Evolutionary conservation across 2,797 vertebrate genomes (phyloP).

Genomic region (Pseudochirops corinnae): DNA sequence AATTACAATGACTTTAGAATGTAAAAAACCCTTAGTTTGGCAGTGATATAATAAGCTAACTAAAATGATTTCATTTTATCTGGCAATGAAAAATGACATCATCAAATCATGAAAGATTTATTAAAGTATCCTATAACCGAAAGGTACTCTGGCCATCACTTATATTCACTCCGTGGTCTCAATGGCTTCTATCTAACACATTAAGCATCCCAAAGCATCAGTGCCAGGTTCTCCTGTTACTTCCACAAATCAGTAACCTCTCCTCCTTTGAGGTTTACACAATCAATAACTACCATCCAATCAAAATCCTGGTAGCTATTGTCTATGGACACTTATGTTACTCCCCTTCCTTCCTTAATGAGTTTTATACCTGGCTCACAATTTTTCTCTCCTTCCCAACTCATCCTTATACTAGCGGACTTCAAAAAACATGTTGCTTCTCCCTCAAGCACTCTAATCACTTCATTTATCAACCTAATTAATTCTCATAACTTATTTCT

Average conservation of each 20-base stretch:
- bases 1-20: neutral
- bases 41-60: neutral
- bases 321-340: neutral
- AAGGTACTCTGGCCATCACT: neutral
- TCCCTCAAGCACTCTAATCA: neutral
- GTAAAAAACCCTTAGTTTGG: neutral
- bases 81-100: neutral
- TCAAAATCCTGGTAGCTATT: neutral
- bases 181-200: neutral
- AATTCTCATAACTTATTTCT: neutral
- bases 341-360: neutral
- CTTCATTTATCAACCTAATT: neutral
- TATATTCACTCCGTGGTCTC: neutral
- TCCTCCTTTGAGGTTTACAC: neutral
- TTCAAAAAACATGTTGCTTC: neutral
- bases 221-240: neutral
- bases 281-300: neutral
- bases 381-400: neutral
- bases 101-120: neutral
- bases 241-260: neutral
- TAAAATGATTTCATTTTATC: neutral
- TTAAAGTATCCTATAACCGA: neutral
- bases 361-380: neutral
- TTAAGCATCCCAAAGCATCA: neutral
- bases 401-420: neutral